phyloP scores from a whole-genome alignment of 2,888 invertebrate species.

The Clivina fossor region DNA sequence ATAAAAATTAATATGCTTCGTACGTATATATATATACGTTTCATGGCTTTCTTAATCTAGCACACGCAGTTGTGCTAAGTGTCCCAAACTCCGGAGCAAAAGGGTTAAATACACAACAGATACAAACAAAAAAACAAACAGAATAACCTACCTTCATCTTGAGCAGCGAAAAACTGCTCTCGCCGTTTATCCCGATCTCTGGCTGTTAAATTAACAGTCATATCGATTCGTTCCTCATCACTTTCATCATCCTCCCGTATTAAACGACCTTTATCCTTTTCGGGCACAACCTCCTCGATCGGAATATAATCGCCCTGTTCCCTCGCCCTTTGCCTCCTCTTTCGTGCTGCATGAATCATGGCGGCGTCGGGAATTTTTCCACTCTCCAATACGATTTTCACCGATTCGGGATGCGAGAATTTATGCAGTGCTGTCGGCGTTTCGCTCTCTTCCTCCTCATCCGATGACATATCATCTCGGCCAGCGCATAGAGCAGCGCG shows the following conservation, averaged over 20 bases:
- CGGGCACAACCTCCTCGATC: conserved; percentile 54
- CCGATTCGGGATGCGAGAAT: conserved; percentile 68
- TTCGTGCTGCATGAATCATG: conserved; percentile 95
- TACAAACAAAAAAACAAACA: conserved; percentile 43
- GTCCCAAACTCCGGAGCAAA: too few species aligned
- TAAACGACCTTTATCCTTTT: conserved; percentile 62
- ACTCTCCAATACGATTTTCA: conserved; percentile 79
- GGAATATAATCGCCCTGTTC: conserved; percentile 71
- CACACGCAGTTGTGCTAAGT: too few species aligned
- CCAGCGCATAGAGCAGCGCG: conserved; percentile 81
- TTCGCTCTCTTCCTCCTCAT: conserved; percentile 62
- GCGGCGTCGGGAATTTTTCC: conserved; percentile 97
- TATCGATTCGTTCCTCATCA: conserved; percentile 83
- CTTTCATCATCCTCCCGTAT: conserved; percentile 82
- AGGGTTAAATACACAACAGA: conserved; percentile 17
- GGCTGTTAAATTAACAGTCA: conserved; percentile 79
- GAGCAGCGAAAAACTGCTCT: conserved; percentile 77
- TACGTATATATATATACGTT: too few species aligned
- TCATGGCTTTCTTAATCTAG: too few species aligned
- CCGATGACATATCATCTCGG: conserved; percentile 64
- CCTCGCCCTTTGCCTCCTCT: conserved; percentile 90
- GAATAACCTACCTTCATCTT: conserved; percentile 59
- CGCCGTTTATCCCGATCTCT: conserved; percentile 74
- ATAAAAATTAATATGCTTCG: too few species aligned
- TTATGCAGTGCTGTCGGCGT: conserved; percentile 51